Evolutionary conservation across 2,113 vertebrate species (phyloP).

Genomic region (Myocastor coypus): DNA sequence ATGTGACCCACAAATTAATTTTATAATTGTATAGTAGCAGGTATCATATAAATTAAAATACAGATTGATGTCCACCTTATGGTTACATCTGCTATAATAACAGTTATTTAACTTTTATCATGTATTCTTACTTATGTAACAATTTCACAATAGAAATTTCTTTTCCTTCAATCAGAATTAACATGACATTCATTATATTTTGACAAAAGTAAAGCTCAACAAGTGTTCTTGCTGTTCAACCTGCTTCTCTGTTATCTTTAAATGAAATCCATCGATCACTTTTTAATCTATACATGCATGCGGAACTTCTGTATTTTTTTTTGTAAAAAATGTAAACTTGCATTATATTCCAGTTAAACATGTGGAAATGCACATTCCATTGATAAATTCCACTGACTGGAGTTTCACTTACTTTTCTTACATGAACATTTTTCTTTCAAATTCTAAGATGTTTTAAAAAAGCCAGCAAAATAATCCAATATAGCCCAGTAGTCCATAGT

Average conservation of each 20-base stretch:
- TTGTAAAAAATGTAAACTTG: slow-evolving; percentile 33
- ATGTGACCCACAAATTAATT: not conserved
- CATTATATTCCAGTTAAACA: slow-evolving; percentile 16
- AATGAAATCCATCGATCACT: not conserved
- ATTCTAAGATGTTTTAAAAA: slow-evolving; percentile 7
- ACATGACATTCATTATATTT: not conserved
- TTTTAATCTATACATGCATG: not conserved
- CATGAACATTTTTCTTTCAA: not conserved
- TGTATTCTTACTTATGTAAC: not conserved
- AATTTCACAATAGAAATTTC: not conserved
- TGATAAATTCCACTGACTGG: not conserved
- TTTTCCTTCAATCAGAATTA: not conserved
- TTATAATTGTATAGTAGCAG: not conserved
- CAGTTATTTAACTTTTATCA: not conserved
- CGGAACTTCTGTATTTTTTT: not conserved
- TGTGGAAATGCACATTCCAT: not conserved
- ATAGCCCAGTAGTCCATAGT: no score
- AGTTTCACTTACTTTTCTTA: not conserved
- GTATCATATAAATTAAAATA: not conserved
- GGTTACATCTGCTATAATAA: not conserved
- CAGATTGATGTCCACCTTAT: not conserved
- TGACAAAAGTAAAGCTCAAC: not conserved
- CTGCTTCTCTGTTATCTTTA: not conserved
- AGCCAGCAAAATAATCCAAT: no score
- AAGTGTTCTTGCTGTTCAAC: not conserved